phyloP scores from a whole-genome alignment of 2,888 invertebrate species.

The Panopea generosa region DNA sequence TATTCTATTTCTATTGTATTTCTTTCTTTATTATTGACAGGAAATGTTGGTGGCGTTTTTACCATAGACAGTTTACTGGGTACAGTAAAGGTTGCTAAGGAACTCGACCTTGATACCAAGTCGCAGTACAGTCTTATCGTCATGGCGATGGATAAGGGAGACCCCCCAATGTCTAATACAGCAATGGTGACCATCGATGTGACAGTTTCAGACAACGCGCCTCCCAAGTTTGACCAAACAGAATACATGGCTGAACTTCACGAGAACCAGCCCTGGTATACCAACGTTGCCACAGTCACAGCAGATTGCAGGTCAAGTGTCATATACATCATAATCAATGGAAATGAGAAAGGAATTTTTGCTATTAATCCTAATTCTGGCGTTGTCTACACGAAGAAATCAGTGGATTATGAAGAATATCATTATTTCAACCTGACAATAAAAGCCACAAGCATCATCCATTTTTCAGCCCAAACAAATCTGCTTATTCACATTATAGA shows the following conservation, averaged over 20 bases:
- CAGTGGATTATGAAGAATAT: slow-evolving; percentile 91
- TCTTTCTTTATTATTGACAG: slow-evolving; percentile 84
- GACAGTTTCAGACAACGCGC: slow-evolving; percentile 97
- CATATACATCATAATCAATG: slow-evolving; percentile 91
- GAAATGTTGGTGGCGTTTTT: slow-evolving; percentile 95
- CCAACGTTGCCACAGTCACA: slow-evolving; percentile 71
- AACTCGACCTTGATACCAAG: slow-evolving; percentile 87
- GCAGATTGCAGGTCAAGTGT: slow-evolving; percentile 81
- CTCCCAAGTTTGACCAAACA: slow-evolving; percentile 90
- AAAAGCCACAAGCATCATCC: slow-evolving; percentile 94
- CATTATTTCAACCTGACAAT: slow-evolving; percentile 93
- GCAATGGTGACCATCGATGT: slow-evolving; percentile 94
- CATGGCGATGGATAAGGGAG: slow-evolving; percentile 94
- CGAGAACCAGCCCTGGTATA: slow-evolving; percentile 77
- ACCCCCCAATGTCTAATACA: slow-evolving; percentile 89
- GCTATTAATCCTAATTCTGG: slow-evolving; percentile 93
- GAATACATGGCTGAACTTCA: slow-evolving; percentile 77
- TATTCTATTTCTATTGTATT: too few species aligned
- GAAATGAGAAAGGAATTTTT: slow-evolving; percentile 92
- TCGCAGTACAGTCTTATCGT: slow-evolving; percentile 92
- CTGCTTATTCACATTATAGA: slow-evolving; percentile 95
- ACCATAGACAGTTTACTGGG: slow-evolving; percentile 92
- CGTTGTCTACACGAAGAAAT: slow-evolving; percentile 91
- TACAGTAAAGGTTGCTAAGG: slow-evolving; percentile 86
- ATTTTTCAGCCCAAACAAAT: slow-evolving; percentile 89